Evolutionary conservation across 2,888 invertebrate genomes (phyloP).

Genomic region (Drosophila picticornis): DNA sequence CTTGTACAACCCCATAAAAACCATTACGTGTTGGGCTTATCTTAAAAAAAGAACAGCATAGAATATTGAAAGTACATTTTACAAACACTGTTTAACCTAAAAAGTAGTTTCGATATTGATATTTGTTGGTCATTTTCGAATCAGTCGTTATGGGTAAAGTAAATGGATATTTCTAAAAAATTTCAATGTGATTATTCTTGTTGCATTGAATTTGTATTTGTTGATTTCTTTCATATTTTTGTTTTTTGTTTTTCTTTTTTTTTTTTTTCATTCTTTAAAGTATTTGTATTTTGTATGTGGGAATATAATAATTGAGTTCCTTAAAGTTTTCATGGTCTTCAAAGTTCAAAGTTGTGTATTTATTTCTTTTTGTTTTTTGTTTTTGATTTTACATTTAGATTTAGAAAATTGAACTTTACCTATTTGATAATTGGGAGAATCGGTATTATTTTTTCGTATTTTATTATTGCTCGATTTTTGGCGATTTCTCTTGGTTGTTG

Average conservation of each 20-base stretch:
- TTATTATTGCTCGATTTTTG: conserved; percentile 13
- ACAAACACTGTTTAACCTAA: conserved; percentile 2
- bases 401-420: conserved; percentile 74
- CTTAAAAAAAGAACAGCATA: not conserved
- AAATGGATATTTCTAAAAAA: conserved; percentile 16
- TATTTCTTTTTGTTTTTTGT: conserved; percentile 21
- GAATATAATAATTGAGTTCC: conserved; percentile 28
- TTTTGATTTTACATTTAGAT: conserved; percentile 49
- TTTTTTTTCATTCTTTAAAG: conserved; percentile 10
- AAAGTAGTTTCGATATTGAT: not conserved
- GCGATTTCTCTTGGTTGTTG: not conserved
- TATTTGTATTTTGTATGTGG: conserved; percentile 19
- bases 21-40: not conserved
- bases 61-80: not conserved
- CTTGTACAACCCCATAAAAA: not conserved
- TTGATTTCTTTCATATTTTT: conserved; percentile 24
- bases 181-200: conserved; percentile 79
- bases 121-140: not conserved
- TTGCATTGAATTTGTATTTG: conserved; percentile 76
- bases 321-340: conserved; percentile 17
- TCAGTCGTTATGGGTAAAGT: not conserved
- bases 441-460: conserved; percentile 19
- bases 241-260: conserved; percentile 14
- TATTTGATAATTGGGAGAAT: conserved; percentile 61
- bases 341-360: conserved; percentile 23